Conservation (phyloP, 2,888 invertebrate genomes). For the Dryocosmus kuriphilus region DNA sequence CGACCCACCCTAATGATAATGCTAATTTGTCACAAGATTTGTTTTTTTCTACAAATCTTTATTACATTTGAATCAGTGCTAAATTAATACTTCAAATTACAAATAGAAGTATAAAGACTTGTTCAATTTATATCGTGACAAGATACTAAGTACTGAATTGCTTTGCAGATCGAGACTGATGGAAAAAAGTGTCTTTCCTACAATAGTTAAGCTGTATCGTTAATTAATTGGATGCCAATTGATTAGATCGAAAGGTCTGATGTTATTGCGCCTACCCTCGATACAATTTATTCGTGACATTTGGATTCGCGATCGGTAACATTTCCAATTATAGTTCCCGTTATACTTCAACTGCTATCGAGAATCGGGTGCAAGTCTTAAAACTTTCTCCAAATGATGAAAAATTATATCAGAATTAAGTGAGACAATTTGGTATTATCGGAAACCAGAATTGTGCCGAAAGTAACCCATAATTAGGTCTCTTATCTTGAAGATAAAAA, state of each 20-base stretch:
- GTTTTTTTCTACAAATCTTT: background rate
- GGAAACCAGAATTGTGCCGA: background rate
- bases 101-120: slow-evolving; percentile 5
- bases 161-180: background rate
- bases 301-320: slow-evolving; percentile 26
- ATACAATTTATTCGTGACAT: slow-evolving; percentile 29
- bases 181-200: slow-evolving; percentile 1
- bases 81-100: background rate
- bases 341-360: slow-evolving; percentile 4
- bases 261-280: slow-evolving; percentile 15
- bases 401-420: background rate
- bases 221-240: slow-evolving; percentile 38
- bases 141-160: slow-evolving; percentile 18
- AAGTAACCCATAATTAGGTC: background rate
- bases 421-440: background rate
- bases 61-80: background rate
- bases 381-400: slow-evolving; percentile 17
- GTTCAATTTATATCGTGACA: slow-evolving; percentile 33
- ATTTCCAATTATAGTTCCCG: slow-evolving; percentile 31
- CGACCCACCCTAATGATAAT: no score
- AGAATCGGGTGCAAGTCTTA: background rate
- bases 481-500: background rate
- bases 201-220: slow-evolving; percentile 37
- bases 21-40: background rate
- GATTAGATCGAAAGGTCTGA: slow-evolving; percentile 32